Evolutionary conservation across 2,888 invertebrate genomes (phyloP).

Genomic region (Hanleya hanleyi): DNA sequence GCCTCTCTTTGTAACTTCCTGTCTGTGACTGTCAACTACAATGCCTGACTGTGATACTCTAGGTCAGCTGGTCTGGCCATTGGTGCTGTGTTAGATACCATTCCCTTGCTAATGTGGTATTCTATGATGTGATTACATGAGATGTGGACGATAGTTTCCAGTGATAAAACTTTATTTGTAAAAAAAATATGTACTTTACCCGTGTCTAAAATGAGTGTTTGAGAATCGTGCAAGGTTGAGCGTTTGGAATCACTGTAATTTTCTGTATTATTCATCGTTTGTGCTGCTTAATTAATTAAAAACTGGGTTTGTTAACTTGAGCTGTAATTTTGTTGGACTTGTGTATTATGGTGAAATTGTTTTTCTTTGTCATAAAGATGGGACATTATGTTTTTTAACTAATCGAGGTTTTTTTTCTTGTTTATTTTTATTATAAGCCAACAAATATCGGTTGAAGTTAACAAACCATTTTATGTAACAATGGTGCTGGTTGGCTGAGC

Average conservation of each 20-base stretch:
- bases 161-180: not conserved
- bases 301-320: not conserved
- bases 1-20: constrained; percentile 74
- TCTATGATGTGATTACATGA: not conserved
- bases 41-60: not conserved
- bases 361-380: not conserved
- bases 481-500: no score
- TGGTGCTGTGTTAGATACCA: not conserved
- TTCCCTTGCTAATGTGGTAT: not conserved
- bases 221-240: no score
- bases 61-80: not conserved
- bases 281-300: no score
- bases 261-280: no score
- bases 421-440: not conserved
- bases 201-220: no score
- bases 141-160: no score
- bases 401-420: not conserved
- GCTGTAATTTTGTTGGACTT: no score
- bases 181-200: not conserved
- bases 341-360: not conserved
- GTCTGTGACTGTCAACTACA: no score
- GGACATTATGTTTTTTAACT: not conserved
- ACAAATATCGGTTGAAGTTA: no score
- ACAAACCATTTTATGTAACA: no score
- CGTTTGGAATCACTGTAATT: no score